These are phyloP conservation scores for Drosophila sucinea DNA, from an alignment of 1,140 invertebrate species.

Conservation along the genomic window DNA sequence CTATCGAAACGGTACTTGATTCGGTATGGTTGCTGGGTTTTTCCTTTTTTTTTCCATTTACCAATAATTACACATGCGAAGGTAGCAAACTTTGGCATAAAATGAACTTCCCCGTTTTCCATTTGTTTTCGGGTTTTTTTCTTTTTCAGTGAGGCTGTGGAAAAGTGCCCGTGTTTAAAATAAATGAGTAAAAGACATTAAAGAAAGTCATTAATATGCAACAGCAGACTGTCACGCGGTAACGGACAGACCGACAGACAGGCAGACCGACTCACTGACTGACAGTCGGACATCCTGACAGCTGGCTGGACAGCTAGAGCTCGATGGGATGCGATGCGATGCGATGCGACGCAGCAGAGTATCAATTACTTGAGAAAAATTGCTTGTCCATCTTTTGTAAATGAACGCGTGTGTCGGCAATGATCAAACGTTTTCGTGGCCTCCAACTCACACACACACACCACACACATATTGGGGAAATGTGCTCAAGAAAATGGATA, in stretches of 20 bases:
- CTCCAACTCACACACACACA: constrained; percentile 15
- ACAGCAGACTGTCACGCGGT: constrained; percentile 77
- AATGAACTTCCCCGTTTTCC: constrained; percentile 34
- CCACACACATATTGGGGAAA: constrained; percentile 48
- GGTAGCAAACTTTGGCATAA: constrained; percentile 22
- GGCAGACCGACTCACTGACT: constrained; percentile 9
- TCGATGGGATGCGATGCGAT: constrained; percentile 27
- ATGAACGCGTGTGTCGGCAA: constrained; percentile 51
- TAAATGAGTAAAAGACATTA: constrained; percentile 81
- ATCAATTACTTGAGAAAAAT: constrained; percentile 80
- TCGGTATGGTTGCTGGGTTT: neutral
- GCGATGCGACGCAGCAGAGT: constrained; percentile 61
- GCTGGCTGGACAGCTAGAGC: constrained; percentile 64
- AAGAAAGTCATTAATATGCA: constrained; percentile 82
- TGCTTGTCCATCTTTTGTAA: constrained; percentile 70
- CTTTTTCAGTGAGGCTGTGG: constrained; percentile 10
- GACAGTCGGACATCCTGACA: constrained; percentile 37
- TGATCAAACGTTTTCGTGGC: constrained; percentile 62
- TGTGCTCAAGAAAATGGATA: constrained; percentile 15
- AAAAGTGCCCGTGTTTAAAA: constrained; percentile 74
- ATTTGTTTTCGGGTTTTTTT: neutral
- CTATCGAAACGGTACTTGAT: no score
- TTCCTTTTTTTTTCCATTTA: neutral
- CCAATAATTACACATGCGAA: neutral
- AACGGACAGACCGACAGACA: constrained; percentile 41